These are phyloP conservation scores for Dendrolimus punctatus DNA, from an alignment of 1,140 invertebrate genomes.

Conservation along the genomic window DNA sequence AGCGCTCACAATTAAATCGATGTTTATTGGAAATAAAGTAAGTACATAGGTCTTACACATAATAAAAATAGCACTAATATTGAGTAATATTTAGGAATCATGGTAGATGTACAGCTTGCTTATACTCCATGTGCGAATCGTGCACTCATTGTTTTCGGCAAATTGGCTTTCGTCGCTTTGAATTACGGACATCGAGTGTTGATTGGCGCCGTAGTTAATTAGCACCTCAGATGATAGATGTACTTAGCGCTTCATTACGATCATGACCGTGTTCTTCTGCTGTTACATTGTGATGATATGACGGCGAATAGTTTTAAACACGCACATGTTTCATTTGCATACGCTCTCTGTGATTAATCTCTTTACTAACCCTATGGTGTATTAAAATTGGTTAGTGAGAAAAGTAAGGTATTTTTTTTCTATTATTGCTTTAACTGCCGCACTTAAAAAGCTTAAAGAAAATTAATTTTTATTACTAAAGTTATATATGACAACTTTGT, in stretches of 20 bases:
- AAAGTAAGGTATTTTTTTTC: neutral
- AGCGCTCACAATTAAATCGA: too few relatives aligned
- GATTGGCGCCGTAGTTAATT: constrained; percentile 1
- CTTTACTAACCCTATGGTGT: constrained; percentile 22
- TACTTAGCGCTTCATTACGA: constrained; percentile 55
- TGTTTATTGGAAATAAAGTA: too few relatives aligned
- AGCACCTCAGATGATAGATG: constrained; percentile 35
- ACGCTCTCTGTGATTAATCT: constrained; percentile 23
- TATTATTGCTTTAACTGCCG: too few relatives aligned
- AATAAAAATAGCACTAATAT: constrained; percentile 1
- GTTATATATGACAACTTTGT: too few relatives aligned
- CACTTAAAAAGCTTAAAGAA: too few relatives aligned
- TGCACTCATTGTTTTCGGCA: neutral
- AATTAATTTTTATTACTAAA: too few relatives aligned
- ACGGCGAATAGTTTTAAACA: constrained; percentile 18
- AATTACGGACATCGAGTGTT: neutral
- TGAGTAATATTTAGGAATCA: constrained; percentile 6
- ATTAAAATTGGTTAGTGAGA: constrained; percentile 9
- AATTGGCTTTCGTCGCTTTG: constrained; percentile 38
- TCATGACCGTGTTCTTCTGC: constrained; percentile 26
- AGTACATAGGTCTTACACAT: neutral
- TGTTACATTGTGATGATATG: constrained; percentile 35
- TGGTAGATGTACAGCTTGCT: constrained; percentile 36
- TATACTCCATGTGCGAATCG: constrained; percentile 11
- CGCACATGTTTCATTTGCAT: constrained; percentile 24